These are phyloP conservation scores for Noctua janthe DNA, from an alignment of 2,888 invertebrate genomes.

Conservation along the genomic window DNA sequence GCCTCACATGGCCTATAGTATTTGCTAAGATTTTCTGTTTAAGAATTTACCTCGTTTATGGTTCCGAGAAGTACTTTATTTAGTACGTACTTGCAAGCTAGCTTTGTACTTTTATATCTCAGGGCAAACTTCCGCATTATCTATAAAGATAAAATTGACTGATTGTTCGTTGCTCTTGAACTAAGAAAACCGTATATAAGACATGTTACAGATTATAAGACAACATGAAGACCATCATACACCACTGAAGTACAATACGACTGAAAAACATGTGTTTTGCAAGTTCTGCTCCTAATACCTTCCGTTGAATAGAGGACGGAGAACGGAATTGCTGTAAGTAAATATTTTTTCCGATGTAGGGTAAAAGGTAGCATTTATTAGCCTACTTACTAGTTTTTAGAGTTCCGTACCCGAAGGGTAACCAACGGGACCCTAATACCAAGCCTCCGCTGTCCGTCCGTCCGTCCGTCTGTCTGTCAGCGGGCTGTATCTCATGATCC, in stretches of 20 bases:
- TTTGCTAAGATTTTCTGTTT: constrained; percentile 8
- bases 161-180: constrained; percentile 18
- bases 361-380: not conserved
- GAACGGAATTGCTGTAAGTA: not conserved
- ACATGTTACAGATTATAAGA: not conserved
- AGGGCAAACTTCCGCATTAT: constrained; percentile 45
- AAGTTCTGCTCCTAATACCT: not conserved
- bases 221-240: not conserved
- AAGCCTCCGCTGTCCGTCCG: too few species aligned
- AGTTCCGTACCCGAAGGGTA: too few species aligned
- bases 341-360: not conserved
- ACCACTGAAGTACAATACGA: not conserved
- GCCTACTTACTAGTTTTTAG: too few species aligned
- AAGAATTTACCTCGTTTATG: constrained; percentile 14
- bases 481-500: too few species aligned
- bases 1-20: constrained; percentile 9
- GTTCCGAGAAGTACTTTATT: constrained; percentile 19
- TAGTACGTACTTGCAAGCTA: constrained; percentile 20
- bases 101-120: constrained; percentile 5
- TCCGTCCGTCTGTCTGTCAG: too few species aligned
- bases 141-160: constrained; percentile 40
- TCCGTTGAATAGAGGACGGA: not conserved
- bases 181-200: not conserved
- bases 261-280: not conserved
- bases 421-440: too few species aligned